These are phyloP conservation scores for Glareola pratincola DNA, from an alignment of 2,113 vertebrate species.

Conservation along the genomic window DNA sequence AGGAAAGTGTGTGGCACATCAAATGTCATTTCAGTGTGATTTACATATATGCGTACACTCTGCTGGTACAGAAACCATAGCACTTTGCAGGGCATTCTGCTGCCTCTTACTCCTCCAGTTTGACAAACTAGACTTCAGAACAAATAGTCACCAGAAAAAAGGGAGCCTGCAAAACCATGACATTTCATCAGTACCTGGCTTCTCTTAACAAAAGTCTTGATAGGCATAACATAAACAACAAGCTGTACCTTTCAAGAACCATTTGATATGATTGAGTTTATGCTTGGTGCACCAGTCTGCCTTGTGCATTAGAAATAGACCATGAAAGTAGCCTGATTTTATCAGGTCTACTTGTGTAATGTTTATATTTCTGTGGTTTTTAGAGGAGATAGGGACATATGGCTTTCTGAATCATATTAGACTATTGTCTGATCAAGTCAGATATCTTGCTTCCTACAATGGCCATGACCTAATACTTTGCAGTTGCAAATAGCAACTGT, in stretches of 20 bases:
- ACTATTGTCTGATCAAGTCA: not conserved
- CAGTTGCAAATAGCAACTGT: not conserved
- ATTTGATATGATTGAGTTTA: not conserved
- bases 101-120: not conserved
- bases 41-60: not conserved
- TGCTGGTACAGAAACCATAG: not conserved
- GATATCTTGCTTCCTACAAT: not conserved
- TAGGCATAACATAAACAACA: not conserved
- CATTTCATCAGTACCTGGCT: not conserved
- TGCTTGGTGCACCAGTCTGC: not conserved
- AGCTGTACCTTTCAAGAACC: not conserved
- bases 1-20: not conserved
- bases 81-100: not conserved
- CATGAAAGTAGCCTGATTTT: not conserved
- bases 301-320: not conserved
- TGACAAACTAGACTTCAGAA: not conserved
- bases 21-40: not conserved
- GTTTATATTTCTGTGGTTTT: not conserved
- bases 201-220: not conserved
- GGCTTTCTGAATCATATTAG: not conserved
- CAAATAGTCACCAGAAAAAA: not conserved
- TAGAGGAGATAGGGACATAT: not conserved
- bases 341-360: not conserved
- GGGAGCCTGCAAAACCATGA: not conserved
- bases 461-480: not conserved